Evolutionary conservation across 2,113 vertebrate species (phyloP), one percentile per base, ranked within the genome.

Genomic region (Myrmophylax atrothorax): DNA sequence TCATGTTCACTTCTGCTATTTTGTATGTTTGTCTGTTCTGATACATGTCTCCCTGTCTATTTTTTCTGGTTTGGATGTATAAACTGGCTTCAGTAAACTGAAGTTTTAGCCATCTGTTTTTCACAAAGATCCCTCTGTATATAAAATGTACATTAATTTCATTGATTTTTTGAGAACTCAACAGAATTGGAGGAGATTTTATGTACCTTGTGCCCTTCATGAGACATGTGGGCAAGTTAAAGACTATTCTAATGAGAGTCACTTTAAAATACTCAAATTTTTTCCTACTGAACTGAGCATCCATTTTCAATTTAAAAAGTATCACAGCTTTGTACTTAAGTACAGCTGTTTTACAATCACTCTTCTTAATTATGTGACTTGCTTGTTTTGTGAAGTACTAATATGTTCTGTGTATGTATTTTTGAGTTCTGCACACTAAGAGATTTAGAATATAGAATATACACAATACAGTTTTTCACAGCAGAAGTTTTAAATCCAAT

Each of bases 401-500:
- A 3, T 42, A 10, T 9, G 10, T 74, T 84, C 44, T 58, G 10
- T 77, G 12, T 80, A 24, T 58, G 4, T 69, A 62, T 85, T 82
- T 96, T 72, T 79, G 44, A 72, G 13, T 59, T 56, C 22, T 63
- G 25, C 12, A 60, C 53, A 70, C 50, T 66, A 49, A 49, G 13
- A 42, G 23, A 38, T 53, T 49, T 49, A 56, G 23, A 77, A 58
- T 42, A 40, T 18, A 33, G 37, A 82, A 46, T 46, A n/a, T 33
- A 72, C 18, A 82, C 49, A 93, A 66, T 59, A 77, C 83, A 88
- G 47, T 92, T 96, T 93, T 92, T 84, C 56, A 89, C 12, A 10
- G 1, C 31, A 26, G 72, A 90, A 84, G 7, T 77, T 89, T 66
- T 49, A 40, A 89, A 83, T 81, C 14, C 11, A 78, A 18, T 58